Evolutionary conservation across 2,113 vertebrate genomes (phyloP), one percentile per base, ranked within the genome.

Genomic region (Ascaphus truei): DNA sequence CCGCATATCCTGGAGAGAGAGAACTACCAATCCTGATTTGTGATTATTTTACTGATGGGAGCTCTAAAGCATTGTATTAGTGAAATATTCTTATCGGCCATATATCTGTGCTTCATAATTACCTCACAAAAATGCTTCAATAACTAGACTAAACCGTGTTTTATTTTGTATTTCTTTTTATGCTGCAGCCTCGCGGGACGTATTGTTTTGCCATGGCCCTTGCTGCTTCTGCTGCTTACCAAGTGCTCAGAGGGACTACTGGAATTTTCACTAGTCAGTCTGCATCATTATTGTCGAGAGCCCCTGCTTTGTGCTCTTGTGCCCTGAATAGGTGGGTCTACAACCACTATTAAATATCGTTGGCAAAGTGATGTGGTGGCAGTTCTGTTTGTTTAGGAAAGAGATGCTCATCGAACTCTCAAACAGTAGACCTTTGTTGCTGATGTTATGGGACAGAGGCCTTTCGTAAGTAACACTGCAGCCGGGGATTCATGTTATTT

Each of bases 261-360:
- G 81, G 89, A 53, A 72, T 77, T 80, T 71, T 89, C 71, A 51
- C 65, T 0, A 10, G 36, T 56, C 69, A 10, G 62, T 63, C 75
- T 43, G 45, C 74, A 1, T 2, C 50, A 1, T 23, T 68, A 13
- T 41, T 62, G 20, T 55, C 78, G 60, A 79, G 77, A 30, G 56
- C 61, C 30, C 58, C 79, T 2, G 18, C 77, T 41, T 57, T 72
- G 73, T 81, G 72, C 62, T 60, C 73, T 68, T 75, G 85, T 45
- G 73, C 83, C 34, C 43, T 43, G 6, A 84, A 77, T 0, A 72
- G 92, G 94, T 96, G 78, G 76, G 88, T 74, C 8, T 45, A 25
- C 12, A 37, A 50, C 58, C 22, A 1, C 9, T 23, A 1, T 2
- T 36, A 48, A 15, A 33, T 63, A 60, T 29, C 43, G 41, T 51